Evolutionary conservation across 2,888 invertebrate genomes (phyloP).

Genomic region (Eilema caniola): DNA sequence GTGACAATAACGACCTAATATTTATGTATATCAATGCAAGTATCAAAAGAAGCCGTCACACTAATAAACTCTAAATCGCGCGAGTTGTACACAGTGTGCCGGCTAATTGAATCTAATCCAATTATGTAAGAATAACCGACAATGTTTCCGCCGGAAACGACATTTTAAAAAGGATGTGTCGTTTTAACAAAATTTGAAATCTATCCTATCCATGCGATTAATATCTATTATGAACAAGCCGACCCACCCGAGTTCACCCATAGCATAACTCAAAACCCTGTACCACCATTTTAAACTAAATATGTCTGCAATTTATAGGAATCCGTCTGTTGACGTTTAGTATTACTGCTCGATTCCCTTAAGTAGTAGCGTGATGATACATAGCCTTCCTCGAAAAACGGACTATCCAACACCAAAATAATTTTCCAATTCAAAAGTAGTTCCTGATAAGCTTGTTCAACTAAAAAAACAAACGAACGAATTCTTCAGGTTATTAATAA

Average conservation of each 20-base stretch:
- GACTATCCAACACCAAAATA: not conserved
- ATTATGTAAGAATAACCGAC: slow-evolving; percentile 60
- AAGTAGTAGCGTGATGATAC: too few species aligned
- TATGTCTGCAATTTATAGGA: too few species aligned
- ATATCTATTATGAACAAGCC: not conserved
- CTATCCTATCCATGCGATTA: slow-evolving; percentile 15
- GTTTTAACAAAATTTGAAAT: slow-evolving; percentile 57
- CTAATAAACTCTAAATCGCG: slow-evolving; percentile 12
- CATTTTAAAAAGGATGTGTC: slow-evolving; percentile 61
- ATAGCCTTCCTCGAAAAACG: not conserved
- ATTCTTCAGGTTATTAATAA: too few species aligned
- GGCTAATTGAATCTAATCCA: slow-evolving; percentile 71
- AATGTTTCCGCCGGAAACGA: slow-evolving; percentile 61
- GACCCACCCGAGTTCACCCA: not conserved
- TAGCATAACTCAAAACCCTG: too few species aligned
- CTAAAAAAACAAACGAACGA: too few species aligned
- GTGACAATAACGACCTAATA: too few species aligned
- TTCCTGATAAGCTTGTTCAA: too few species aligned
- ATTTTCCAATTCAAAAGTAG: not conserved
- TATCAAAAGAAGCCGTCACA: slow-evolving; percentile 1
- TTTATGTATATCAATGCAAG: too few species aligned
- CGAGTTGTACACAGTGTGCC: slow-evolving; percentile 17
- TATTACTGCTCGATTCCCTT: too few species aligned
- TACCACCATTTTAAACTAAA: too few species aligned
- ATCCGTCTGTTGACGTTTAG: too few species aligned